Evolutionary conservation across 2,888 invertebrate genomes (phyloP).

Genomic region (Holacanthella duospinosa): DNA sequence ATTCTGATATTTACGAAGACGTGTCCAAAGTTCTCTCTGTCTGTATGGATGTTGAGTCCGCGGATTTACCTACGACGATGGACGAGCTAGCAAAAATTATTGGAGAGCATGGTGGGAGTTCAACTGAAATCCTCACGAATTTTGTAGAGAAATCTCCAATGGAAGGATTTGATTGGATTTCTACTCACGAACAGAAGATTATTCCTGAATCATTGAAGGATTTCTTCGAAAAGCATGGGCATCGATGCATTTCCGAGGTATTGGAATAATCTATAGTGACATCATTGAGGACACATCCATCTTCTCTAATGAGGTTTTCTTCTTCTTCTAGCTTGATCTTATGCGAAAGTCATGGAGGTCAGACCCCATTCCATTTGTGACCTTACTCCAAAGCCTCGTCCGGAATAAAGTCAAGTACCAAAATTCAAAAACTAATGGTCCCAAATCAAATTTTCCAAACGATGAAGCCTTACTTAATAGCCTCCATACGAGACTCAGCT

Average conservation of each 20-base stretch:
- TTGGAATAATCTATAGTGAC: too few relatives aligned
- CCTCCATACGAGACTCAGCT: conserved; percentile 34
- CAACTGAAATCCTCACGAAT: conserved; percentile 45
- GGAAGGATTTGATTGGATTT: conserved; percentile 49
- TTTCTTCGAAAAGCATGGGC: conserved; percentile 60
- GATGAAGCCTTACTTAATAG: conserved; percentile 34
- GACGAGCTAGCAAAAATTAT: conserved; percentile 46
- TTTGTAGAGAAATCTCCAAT: conserved; percentile 41
- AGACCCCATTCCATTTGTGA: conserved; percentile 52
- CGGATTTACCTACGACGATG: conserved; percentile 56
- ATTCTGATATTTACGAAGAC: conserved; percentile 56
- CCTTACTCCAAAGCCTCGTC: conserved; percentile 49
- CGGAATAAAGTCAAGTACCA: conserved; percentile 26
- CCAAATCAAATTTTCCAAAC: conserved; percentile 17
- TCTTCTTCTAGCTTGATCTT: conserved; percentile 53
- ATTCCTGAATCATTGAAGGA: conserved; percentile 46
- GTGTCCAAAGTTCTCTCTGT: conserved; percentile 57
- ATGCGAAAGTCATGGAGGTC: conserved; percentile 55
- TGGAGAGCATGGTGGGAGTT: conserved; percentile 41
- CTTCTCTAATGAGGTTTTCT: background rate
- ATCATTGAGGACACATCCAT: background rate
- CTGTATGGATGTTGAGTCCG: conserved; percentile 59
- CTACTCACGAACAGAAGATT: conserved; percentile 45
- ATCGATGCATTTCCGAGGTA: conserved; percentile 50
- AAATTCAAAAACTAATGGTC: conserved; percentile 8